Conservation (phyloP, 2,113 vertebrate species). For the Laticauda colubrina region DNA sequence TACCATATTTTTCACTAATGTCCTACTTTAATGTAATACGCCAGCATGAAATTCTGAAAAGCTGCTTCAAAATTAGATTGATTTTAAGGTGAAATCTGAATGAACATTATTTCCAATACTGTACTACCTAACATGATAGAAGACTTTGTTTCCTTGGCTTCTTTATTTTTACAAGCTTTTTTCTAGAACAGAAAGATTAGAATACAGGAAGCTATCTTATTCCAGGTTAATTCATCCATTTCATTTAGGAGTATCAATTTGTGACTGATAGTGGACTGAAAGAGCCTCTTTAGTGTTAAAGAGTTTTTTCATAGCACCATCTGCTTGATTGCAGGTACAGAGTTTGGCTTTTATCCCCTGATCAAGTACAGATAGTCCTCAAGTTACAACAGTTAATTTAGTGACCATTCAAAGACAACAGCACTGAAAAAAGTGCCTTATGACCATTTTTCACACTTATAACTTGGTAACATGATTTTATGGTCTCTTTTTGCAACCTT, state of each 20-base stretch:
- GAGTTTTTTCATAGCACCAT: not conserved
- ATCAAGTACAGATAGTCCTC: not conserved
- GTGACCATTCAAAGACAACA: not conserved
- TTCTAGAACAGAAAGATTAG: not conserved
- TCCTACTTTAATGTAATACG: not conserved
- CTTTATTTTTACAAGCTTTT: not conserved
- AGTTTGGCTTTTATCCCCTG: not conserved
- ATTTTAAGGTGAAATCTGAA: not conserved
- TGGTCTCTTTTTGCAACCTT: not conserved
- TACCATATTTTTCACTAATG: not conserved
- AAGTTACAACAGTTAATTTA: not conserved
- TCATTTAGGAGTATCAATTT: not conserved
- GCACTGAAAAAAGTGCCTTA: not conserved
- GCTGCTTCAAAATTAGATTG: not conserved
- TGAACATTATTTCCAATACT: slow-evolving; percentile 33
- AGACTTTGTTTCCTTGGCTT: not conserved
- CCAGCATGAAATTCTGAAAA: slow-evolving; percentile 14
- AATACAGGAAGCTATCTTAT: not conserved
- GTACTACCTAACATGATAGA: slow-evolving; percentile 1
- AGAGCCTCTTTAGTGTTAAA: not conserved
- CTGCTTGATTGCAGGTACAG: not conserved
- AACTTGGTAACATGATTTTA: not conserved
- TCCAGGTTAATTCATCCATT: not conserved
- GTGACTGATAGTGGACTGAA: not conserved
- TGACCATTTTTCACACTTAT: not conserved